Conservation (phyloP, 92 coral and sea anemone species). For the Heteractis magnifica region DNA sequence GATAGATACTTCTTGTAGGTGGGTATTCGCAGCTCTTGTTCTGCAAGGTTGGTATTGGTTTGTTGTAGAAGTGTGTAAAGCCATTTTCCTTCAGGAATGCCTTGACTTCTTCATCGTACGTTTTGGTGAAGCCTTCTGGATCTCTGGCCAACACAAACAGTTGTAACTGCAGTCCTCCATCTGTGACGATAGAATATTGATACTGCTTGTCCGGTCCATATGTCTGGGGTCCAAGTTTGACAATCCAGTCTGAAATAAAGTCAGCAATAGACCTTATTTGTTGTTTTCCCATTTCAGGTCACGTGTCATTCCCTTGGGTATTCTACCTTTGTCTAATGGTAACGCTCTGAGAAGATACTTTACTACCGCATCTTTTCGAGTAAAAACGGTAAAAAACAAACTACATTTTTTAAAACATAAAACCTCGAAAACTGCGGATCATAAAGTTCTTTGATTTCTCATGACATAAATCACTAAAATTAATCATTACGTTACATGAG, state of each 20-base stretch:
- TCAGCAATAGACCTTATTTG: neutral
- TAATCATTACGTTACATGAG: too few relatives aligned
- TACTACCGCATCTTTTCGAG: too few relatives aligned
- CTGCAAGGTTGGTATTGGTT: constrained; percentile 45
- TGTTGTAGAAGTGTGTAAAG: constrained; percentile 45
- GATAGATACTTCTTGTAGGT: constrained; percentile 19
- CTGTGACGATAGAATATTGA: constrained; percentile 53
- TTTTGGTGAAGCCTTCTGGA: constrained; percentile 30
- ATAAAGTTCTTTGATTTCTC: too few relatives aligned
- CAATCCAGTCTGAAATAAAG: constrained; percentile 51
- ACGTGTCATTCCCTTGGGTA: too few relatives aligned
- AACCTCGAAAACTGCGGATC: too few relatives aligned
- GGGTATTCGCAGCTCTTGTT: constrained; percentile 38
- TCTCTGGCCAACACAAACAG: constrained; percentile 63
- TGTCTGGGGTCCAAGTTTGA: constrained; percentile 55
- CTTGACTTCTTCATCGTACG: constrained; percentile 45
- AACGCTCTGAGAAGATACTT: too few relatives aligned
- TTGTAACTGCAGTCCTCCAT: constrained; percentile 8
- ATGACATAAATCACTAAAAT: too few relatives aligned
- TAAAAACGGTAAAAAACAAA: too few relatives aligned
- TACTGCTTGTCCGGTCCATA: constrained; percentile 34
- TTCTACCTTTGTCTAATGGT: neutral
- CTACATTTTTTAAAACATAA: too few relatives aligned
- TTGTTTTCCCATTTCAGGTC: too few relatives aligned
- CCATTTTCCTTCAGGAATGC: constrained; percentile 41